A percentile compares a stretch with the other conserved stretches of the same genome.
phyloP scores from a whole-genome alignment of 2,888 invertebrate species.

The Cryptus viduatorius region DNA sequence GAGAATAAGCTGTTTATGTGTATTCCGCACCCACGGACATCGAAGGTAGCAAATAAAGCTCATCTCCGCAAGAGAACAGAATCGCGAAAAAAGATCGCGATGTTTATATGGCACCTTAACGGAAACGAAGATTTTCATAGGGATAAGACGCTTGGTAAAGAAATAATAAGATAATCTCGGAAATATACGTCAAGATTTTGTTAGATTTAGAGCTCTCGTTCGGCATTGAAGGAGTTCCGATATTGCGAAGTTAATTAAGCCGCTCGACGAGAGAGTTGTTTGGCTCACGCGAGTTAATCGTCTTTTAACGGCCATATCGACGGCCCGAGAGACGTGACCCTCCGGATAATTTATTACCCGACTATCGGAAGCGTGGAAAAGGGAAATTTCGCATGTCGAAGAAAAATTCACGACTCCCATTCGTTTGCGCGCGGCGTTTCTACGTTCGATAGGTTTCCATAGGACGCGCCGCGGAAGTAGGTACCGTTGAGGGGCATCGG shows the following conservation, averaged over 20 bases:
- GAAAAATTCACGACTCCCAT: slow-evolving; percentile 14
- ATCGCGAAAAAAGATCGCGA: background rate
- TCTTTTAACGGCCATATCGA: background rate
- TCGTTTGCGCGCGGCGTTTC: background rate
- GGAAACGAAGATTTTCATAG: background rate
- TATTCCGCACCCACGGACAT: slow-evolving; percentile 13
- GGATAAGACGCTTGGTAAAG: background rate
- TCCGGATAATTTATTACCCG: slow-evolving; percentile 42
- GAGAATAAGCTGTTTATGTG: slow-evolving; percentile 17
- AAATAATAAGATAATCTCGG: background rate
- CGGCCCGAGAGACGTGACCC: background rate
- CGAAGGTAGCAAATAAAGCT: slow-evolving; percentile 21
- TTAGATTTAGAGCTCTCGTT: background rate
- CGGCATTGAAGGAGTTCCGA: background rate
- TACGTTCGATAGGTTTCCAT: background rate
- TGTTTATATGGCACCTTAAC: background rate
- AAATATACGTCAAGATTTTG: background rate
- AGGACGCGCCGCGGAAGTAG: slow-evolving; percentile 13
- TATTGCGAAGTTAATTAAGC: slow-evolving; percentile 14
- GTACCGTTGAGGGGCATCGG: slow-evolving; percentile 4
- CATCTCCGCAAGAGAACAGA: background rate
- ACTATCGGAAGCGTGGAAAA: slow-evolving; percentile 25
- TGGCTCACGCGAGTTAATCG: background rate
- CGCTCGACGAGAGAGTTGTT: background rate
- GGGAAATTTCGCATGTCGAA: slow-evolving; percentile 32